A percentile compares a stretch with the other conserved stretches of the same genome.
Conservation (phyloP, 2,797 vertebrate genomes). For the Tamandua tetradactyla region DNA sequence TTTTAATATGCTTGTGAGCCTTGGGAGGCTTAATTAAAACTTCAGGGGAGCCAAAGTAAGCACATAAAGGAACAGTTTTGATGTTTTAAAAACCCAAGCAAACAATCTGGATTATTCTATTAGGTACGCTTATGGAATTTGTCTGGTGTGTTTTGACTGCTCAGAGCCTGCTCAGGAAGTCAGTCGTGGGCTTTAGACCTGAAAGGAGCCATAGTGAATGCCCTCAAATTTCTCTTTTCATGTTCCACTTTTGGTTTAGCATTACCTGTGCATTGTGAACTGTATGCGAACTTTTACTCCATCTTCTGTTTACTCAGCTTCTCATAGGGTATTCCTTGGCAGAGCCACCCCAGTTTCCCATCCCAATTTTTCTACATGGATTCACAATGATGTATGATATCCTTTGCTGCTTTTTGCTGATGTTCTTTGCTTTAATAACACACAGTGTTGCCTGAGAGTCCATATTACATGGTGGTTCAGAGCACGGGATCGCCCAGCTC, state of each 20-base stretch:
- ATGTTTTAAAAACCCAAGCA: slow-evolving; percentile 78
- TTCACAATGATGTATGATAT: background rate
- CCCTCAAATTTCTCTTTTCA: slow-evolving; percentile 27
- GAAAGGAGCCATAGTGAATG: slow-evolving; percentile 59
- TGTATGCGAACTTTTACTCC: background rate
- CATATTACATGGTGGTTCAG: too few species aligned
- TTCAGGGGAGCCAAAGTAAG: slow-evolving; percentile 79
- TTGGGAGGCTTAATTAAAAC: slow-evolving; percentile 81
- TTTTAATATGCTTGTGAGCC: slow-evolving; percentile 75
- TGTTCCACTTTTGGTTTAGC: background rate
- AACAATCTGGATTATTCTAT: slow-evolving; percentile 81
- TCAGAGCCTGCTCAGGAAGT: slow-evolving; percentile 62
- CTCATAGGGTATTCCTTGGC: background rate
- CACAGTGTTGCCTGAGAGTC: background rate
- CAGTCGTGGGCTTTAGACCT: slow-evolving; percentile 55
- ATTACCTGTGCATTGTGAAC: background rate
- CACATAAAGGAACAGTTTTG: slow-evolving; percentile 76
- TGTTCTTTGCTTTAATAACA: background rate
- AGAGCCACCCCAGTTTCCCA: background rate
- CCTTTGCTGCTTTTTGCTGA: background rate
- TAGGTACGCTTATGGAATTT: slow-evolving; percentile 77
- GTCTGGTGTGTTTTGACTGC: slow-evolving; percentile 77
- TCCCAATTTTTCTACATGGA: background rate
- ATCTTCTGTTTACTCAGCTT: slow-evolving; percentile 2
- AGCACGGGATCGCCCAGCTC: background rate